These are phyloP conservation scores for Brachionus manjavacas DNA, from an alignment of 1,140 invertebrate species.

Conservation along the genomic window DNA sequence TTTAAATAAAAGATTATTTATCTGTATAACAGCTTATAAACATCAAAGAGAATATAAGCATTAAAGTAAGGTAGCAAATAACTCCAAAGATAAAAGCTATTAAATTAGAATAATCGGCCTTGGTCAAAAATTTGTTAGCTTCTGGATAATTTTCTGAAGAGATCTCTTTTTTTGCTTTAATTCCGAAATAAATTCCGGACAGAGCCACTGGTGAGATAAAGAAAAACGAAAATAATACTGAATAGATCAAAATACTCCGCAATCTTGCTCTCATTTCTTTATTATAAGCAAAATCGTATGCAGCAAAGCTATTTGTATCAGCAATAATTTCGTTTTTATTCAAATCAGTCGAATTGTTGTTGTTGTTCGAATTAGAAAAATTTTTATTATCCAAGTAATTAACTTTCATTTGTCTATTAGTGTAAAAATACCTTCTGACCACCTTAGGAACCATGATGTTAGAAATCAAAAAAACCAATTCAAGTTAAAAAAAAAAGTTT, in stretches of 20 bases:
- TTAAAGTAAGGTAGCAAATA: background rate
- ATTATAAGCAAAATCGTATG: conserved; percentile 2
- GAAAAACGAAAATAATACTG: background rate
- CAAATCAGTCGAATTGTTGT: background rate
- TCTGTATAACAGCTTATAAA: background rate
- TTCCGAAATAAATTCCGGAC: background rate
- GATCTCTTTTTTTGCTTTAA: background rate
- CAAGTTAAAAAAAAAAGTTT: background rate
- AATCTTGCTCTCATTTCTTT: conserved; percentile 12
- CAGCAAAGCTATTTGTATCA: background rate
- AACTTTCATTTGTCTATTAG: background rate
- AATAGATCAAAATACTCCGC: background rate
- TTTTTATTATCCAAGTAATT: background rate
- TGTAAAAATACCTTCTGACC: background rate
- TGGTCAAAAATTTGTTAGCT: background rate
- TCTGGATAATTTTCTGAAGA: background rate
- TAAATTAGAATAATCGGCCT: conserved; percentile 24
- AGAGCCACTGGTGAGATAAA: background rate
- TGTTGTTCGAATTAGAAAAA: background rate
- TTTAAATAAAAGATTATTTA: background rate
- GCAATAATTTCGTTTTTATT: background rate
- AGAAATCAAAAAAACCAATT: background rate
- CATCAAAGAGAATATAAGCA: background rate
- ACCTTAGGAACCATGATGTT: background rate
- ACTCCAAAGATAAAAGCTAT: background rate